Conservation (phyloP, 2,888 invertebrate genomes). For the Apodemia hepburni region DNA sequence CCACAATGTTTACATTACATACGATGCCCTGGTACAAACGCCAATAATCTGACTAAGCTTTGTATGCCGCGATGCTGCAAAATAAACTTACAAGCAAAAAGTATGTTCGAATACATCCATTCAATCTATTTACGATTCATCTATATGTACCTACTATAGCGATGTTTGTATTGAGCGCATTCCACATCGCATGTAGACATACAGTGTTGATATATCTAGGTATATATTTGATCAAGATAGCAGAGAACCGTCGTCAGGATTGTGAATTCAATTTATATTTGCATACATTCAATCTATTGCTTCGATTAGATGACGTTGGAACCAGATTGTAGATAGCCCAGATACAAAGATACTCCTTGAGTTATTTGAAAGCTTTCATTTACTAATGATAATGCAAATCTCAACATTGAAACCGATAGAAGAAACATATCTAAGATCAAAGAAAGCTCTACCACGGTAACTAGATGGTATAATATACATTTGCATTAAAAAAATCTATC, state of each 20-base stretch:
- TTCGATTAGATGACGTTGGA: conserved; percentile 28
- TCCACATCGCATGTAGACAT: conserved; percentile 64
- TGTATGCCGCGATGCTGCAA: conserved; percentile 54
- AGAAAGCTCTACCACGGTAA: too few species aligned
- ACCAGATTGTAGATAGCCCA: conserved; percentile 9
- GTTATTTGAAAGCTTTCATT: conserved; percentile 6
- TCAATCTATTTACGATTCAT: conserved; percentile 78
- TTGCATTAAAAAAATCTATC: too few species aligned
- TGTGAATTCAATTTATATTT: conserved; percentile 36
- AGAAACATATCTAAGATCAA: too few species aligned
- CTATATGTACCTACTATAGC: conserved; percentile 61
- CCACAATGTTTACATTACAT: conserved; percentile 76
- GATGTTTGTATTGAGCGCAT: conserved; percentile 60
- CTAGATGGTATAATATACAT: too few species aligned
- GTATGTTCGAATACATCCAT: conserved; percentile 66
- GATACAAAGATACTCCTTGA: conserved; percentile 7
- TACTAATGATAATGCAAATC: conserved; percentile 9
- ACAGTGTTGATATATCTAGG: conserved; percentile 42
- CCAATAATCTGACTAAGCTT: conserved; percentile 48
- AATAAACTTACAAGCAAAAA: conserved; percentile 65
- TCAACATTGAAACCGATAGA: not conserved
- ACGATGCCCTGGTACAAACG: conserved; percentile 43
- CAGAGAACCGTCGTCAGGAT: conserved; percentile 33
- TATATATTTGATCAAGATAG: conserved; percentile 41
- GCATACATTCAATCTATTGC: conserved; percentile 30